A percentile compares a stretch with the other conserved stretches of the same genome.
phyloP scores from a whole-genome alignment of 2,888 invertebrate species.

The Leuctra nigra region DNA sequence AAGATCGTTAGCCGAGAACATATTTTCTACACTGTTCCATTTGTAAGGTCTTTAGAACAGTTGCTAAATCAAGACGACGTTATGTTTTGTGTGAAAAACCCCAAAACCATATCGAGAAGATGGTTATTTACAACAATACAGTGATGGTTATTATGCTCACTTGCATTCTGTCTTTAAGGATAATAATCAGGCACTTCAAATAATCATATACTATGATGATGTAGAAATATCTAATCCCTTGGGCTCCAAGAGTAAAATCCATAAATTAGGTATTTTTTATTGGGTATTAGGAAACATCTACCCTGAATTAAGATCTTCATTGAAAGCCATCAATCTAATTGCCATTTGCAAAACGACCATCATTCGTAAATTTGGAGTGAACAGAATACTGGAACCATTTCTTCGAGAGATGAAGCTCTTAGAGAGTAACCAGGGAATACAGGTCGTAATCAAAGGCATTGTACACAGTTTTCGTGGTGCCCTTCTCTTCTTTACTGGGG shows the following conservation, averaged over 20 bases:
- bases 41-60: background rate
- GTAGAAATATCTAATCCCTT: constrained; percentile 7
- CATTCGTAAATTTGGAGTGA: background rate
- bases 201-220: constrained; percentile 9
- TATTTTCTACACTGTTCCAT: background rate
- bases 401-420: constrained; percentile 1
- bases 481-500: constrained; percentile 2
- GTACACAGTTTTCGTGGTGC: background rate
- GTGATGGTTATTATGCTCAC: background rate
- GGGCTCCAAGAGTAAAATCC: constrained; percentile 1
- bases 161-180: constrained; percentile 2
- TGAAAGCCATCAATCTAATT: constrained; percentile 5
- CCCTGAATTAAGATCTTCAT: background rate
- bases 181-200: background rate
- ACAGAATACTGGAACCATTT: background rate
- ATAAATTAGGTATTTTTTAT: constrained; percentile 5
- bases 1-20: background rate
- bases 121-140: background rate
- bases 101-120: background rate
- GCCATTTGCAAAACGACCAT: background rate
- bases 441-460: background rate
- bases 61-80: constrained; percentile 3
- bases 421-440: background rate
- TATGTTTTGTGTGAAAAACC: background rate
- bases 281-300: constrained; percentile 8